These are phyloP conservation scores for Cygnus olor DNA, from an alignment of 2,797 vertebrate species.

Conservation along the genomic window DNA sequence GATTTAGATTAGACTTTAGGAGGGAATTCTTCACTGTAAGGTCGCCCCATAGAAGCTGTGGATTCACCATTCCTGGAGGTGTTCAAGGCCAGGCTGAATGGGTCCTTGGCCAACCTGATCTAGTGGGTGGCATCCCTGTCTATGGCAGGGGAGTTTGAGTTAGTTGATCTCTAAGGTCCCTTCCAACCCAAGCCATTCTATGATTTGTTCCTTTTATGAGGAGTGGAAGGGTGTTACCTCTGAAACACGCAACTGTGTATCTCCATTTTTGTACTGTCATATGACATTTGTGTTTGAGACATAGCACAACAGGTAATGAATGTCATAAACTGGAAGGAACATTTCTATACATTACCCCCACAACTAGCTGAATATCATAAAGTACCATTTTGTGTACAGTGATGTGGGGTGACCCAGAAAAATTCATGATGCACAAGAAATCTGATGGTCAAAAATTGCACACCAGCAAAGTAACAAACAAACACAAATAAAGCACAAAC, in stretches of 20 bases:
- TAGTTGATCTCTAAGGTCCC: too few species aligned
- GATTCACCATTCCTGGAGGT: too few species aligned
- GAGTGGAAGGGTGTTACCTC: not conserved
- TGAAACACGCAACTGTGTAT: not conserved
- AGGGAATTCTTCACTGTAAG: too few species aligned
- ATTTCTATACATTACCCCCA: not conserved
- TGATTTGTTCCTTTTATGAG: not conserved
- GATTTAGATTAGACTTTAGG: too few species aligned
- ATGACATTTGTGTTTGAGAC: not conserved
- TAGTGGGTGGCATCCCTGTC: too few species aligned
- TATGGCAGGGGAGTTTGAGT: too few species aligned
- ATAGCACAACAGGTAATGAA: not conserved
- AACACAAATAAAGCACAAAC: too few species aligned
- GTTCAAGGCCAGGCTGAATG: too few species aligned
- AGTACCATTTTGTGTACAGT: not conserved
- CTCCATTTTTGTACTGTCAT: not conserved
- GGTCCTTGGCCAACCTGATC: too few species aligned
- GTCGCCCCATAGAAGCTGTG: too few species aligned
- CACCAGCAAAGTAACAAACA: not conserved
- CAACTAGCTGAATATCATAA: not conserved
- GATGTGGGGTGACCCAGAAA: not conserved
- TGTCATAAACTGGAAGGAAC: not conserved
- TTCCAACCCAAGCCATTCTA: too few species aligned
- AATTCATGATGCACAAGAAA: not conserved
- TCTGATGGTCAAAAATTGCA: not conserved